These are phyloP conservation scores for Nasonovia ribisnigri DNA, from an alignment of 2,888 invertebrate species.

Conservation along the genomic window DNA sequence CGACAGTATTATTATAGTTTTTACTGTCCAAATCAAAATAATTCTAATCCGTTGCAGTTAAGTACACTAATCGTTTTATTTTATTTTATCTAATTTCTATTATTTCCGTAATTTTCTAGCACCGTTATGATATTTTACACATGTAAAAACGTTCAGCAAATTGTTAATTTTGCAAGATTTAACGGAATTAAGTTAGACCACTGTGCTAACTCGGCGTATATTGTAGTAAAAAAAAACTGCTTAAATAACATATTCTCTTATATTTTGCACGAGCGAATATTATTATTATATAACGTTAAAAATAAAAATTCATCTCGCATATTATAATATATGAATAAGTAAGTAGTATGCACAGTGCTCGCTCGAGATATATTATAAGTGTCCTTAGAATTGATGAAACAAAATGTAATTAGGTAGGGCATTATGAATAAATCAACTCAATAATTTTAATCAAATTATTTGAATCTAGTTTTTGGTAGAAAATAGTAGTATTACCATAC, in stretches of 20 bases:
- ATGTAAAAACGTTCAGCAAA: background rate
- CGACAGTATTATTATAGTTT: background rate
- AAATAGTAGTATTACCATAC: background rate
- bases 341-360: background rate
- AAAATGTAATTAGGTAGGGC: background rate
- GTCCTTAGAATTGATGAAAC: background rate
- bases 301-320: background rate
- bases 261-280: background rate
- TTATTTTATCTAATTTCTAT: background rate
- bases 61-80: background rate
- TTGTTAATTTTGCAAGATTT: background rate
- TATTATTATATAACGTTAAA: background rate
- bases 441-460: background rate
- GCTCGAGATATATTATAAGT: background rate
- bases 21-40: background rate
- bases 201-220: background rate
- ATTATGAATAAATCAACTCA: background rate
- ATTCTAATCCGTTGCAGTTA: background rate
- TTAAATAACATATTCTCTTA: background rate
- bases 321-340: background rate
- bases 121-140: background rate
- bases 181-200: background rate
- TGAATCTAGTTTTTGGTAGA: background rate
- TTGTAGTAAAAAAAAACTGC: conserved; percentile 24
- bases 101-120: background rate